Conservation (phyloP, 2,888 invertebrate species). For the Cheilosia variabilis region DNA sequence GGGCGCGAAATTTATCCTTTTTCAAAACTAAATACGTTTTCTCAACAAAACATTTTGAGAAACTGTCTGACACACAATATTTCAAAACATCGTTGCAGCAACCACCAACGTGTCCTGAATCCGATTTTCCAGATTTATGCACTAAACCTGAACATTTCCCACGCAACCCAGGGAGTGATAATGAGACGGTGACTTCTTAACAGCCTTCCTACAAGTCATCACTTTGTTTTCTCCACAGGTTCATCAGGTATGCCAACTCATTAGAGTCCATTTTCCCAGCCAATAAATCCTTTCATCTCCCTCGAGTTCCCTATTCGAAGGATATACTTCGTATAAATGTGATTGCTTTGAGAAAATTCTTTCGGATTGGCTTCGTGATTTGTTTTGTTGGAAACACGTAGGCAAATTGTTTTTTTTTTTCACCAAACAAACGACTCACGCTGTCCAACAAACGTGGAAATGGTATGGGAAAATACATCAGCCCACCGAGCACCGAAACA, state of each 20-base stretch:
- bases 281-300: conserved; percentile 56
- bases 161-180: conserved; percentile 51
- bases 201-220: conserved; percentile 16
- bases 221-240: conserved; percentile 20
- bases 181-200: conserved; percentile 51
- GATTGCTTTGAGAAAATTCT: conserved; percentile 46
- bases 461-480: conserved; percentile 56
- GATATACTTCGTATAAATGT: conserved; percentile 52
- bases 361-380: conserved; percentile 16
- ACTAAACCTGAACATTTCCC: conserved; percentile 42
- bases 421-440: conserved; percentile 30
- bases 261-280: conserved; percentile 38
- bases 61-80: conserved; percentile 11
- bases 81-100: conserved; percentile 1
- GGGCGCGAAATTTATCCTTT: neutral
- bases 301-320: conserved; percentile 7
- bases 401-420: conserved; percentile 20
- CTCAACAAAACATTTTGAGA: neutral
- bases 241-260: conserved; percentile 49
- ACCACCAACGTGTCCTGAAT: conserved; percentile 54
- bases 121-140: conserved; percentile 31
- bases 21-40: neutral
- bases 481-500: conserved; percentile 24
- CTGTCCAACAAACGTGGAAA: conserved; percentile 29
- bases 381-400: conserved; percentile 70